These are phyloP conservation scores for Thereva nobilitata DNA, from an alignment of 2,888 invertebrate species.

Conservation along the genomic window DNA sequence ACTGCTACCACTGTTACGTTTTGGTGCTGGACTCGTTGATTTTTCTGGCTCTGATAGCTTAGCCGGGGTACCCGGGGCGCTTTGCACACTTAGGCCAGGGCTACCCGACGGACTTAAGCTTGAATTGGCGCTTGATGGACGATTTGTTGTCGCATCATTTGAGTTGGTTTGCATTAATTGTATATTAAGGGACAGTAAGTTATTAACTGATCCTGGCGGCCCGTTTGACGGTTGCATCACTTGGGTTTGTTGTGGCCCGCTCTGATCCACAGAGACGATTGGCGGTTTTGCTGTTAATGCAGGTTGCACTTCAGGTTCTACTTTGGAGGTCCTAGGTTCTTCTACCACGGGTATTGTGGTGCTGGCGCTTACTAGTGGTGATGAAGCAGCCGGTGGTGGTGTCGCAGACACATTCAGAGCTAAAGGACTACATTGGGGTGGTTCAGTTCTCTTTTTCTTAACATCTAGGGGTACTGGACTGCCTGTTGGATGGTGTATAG, in stretches of 20 bases:
- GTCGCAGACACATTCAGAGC: conserved; percentile 42
- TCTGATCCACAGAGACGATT: neutral
- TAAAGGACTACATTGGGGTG: conserved; percentile 49
- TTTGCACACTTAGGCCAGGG: conserved; percentile 52
- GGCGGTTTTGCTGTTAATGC: conserved; percentile 57
- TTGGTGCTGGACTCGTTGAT: conserved; percentile 62
- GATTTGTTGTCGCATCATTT: conserved; percentile 62
- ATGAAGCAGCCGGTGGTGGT: conserved; percentile 50
- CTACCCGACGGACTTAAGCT: conserved; percentile 57
- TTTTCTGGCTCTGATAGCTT: conserved; percentile 62
- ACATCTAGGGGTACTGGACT: conserved; percentile 64
- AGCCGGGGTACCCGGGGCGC: conserved; percentile 58
- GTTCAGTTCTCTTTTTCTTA: conserved; percentile 67
- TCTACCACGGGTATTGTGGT: conserved; percentile 24
- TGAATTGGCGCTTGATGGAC: conserved; percentile 56
- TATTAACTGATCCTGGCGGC: conserved; percentile 19
- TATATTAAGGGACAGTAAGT: conserved; percentile 44
- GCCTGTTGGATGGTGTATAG: conserved; percentile 58
- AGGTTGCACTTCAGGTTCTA: conserved; percentile 59
- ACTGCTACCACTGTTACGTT: conserved; percentile 23
- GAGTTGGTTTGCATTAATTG: conserved; percentile 64
- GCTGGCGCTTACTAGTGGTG: conserved; percentile 65
- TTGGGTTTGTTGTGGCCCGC: conserved; percentile 53
- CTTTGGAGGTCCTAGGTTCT: conserved; percentile 11
- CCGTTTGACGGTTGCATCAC: conserved; percentile 48